These are phyloP conservation scores for Sinhomidia bicolor DNA, from an alignment of 2,888 invertebrate species.

Conservation along the genomic window DNA sequence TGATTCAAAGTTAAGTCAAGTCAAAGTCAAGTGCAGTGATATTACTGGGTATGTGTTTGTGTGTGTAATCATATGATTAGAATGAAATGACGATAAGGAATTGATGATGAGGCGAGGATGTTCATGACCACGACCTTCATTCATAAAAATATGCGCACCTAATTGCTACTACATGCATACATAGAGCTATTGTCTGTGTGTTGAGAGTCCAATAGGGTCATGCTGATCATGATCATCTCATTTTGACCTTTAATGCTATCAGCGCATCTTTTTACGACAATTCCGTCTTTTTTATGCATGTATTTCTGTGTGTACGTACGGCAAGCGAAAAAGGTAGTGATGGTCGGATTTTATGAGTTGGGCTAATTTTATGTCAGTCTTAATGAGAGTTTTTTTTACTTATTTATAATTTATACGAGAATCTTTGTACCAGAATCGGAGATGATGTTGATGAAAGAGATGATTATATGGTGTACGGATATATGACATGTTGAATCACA, in stretches of 20 bases:
- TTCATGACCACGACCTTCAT: constrained; percentile 60
- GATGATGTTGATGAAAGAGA: background rate
- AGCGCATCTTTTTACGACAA: constrained; percentile 19
- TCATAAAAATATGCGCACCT: background rate
- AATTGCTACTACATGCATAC: background rate
- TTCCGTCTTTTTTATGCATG: constrained; percentile 12
- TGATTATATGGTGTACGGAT: background rate
- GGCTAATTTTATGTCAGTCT: constrained; percentile 39
- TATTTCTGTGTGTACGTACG: background rate
- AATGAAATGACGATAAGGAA: background rate
- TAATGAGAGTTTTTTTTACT: background rate
- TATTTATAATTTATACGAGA: background rate
- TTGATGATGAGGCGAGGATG: constrained; percentile 24
- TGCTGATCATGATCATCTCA: background rate
- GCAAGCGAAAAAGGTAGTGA: background rate
- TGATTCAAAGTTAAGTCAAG: background rate
- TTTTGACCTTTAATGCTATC: constrained; percentile 55
- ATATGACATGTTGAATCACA: constrained; percentile 9
- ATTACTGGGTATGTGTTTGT: background rate
- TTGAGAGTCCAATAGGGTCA: background rate
- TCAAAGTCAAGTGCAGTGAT: constrained; percentile 32
- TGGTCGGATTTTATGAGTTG: background rate
- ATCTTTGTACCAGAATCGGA: background rate
- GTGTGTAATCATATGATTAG: constrained; percentile 25
- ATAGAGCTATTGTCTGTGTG: background rate